Base-by-base conservation (phyloP, 1,140 invertebrate genomes). In the Acromyrmex heyeri region DNA sequence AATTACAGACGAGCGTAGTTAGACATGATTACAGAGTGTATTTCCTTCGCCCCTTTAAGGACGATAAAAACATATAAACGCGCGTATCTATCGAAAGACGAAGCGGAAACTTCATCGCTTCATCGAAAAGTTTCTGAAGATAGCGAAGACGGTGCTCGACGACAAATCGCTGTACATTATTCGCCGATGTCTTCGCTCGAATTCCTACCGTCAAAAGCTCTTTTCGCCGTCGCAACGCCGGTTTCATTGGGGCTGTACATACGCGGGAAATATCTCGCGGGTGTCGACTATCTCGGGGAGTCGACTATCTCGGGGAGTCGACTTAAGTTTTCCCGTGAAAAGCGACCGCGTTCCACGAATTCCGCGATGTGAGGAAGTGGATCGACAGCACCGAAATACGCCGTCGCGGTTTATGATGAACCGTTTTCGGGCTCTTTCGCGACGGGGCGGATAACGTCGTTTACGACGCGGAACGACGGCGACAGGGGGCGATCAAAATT, bases 401-500 rank as follows among this genome's bases (percentile, higher is more conserved):
- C 61, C 50, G 57, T 53, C 67, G 30, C 34, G 50, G 55, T 87
- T 83, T 83, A 73, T 85, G 73, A 85, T 78, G 82, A 85, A 65
- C 59, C 82, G 65, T 73, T 82, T 72, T 72, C 21, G 48, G 61
- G 82, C 65, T 69, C 18, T 67, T 48, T 82, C 48, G 65, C 18
- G 48, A 50, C 55, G 38, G 72, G 18, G 67, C n/a, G 55, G 69
- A 83, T 83, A 57, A 83, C 34, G 27, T 83, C 69, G 79, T 75
- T 83, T 83, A 83, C 38, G 69, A 83, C 69, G 24, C 8, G 55
- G 44, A 50, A 48, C 53, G 67, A 48, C 34, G 75, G 73, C 24
- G n/a, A 62, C 50, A 67, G 50, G 48, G 76, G 16, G 21, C 59
- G 82, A 77, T 78, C 82, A 76, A 85, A 85, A 85, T 85, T 85